A percentile compares a stretch with the other conserved stretches of the same genome.
phyloP scores from a whole-genome alignment of 2,113 vertebrate species.

The Odocoileus virginianus region DNA sequence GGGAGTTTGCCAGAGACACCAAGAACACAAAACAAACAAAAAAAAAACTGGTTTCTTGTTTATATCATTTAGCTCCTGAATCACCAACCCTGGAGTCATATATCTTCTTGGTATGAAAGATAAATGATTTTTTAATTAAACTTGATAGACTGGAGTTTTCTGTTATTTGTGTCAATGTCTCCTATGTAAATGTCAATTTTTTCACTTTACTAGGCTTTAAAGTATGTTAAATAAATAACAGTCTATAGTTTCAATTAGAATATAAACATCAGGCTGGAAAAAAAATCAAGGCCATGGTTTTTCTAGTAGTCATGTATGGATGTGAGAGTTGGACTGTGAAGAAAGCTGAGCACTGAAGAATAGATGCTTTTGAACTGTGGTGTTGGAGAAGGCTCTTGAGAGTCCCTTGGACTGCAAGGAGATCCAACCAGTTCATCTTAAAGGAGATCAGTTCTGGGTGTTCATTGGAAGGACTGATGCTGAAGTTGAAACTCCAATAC shows the following conservation, averaged over 20 bases:
- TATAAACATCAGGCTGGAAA: not conserved
- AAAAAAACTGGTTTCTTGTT: not conserved
- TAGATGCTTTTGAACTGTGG: not conserved
- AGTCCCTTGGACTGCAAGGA: not conserved
- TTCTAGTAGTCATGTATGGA: too few relatives aligned
- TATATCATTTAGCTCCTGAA: not conserved
- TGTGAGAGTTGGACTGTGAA: not conserved
- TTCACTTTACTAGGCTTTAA: not conserved
- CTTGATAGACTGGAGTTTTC: not conserved
- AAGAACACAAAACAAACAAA: not conserved
- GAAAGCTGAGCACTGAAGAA: not conserved
- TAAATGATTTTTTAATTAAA: not conserved
- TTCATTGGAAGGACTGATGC: not conserved
- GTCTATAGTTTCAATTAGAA: not conserved
- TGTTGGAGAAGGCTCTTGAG: not conserved
- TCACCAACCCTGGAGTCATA: not conserved
- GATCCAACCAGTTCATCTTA: not conserved
- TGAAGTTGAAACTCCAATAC: not conserved
- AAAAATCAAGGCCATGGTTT: not conserved
- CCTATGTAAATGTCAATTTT: not conserved
- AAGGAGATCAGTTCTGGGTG: not conserved
- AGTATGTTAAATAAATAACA: conserved; percentile 30
- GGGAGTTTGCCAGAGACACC: not conserved
- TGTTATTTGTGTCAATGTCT: not conserved
- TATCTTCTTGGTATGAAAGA: not conserved